Conservation (phyloP, 2,888 invertebrate genomes). For the Pandemis corylana region DNA sequence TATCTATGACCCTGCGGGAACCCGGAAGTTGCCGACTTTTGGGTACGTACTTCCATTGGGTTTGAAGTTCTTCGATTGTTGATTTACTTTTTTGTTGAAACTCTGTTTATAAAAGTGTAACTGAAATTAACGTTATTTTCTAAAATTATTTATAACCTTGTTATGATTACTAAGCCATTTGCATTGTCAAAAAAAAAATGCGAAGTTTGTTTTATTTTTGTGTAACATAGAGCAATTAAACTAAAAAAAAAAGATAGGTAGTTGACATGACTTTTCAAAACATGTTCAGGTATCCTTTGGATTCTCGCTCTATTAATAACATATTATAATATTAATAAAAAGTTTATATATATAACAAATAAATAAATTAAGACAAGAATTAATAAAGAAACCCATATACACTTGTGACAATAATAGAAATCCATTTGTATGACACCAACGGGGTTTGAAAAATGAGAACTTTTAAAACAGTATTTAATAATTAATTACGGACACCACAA, state of each 20-base stretch:
- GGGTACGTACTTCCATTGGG: no score
- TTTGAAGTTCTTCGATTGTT: no score
- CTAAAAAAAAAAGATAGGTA: background rate
- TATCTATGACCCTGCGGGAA: background rate
- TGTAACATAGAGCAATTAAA: no score
- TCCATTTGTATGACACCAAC: conserved; percentile 53
- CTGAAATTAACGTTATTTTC: no score
- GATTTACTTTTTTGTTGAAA: no score
- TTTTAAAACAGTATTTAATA: conserved; percentile 11
- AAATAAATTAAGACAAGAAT: conserved; percentile 39
- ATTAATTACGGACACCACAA: no score
- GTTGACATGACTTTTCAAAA: background rate
- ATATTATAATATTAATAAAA: conserved; percentile 32
- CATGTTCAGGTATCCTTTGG: conserved; percentile 23
- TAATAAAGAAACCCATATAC: conserved; percentile 49
- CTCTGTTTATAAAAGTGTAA: no score
- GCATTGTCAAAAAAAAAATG: no score
- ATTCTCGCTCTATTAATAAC: conserved; percentile 25
- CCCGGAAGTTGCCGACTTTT: no score
- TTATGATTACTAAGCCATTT: no score
- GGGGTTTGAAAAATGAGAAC: conserved; percentile 41
- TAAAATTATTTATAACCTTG: no score
- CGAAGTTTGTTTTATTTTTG: no score
- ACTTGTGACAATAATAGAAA: conserved; percentile 74
- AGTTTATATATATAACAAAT: conserved; percentile 36